These are phyloP conservation scores for Odontomachus brunneus DNA, from an alignment of 1,140 invertebrate species.

Conservation along the genomic window DNA sequence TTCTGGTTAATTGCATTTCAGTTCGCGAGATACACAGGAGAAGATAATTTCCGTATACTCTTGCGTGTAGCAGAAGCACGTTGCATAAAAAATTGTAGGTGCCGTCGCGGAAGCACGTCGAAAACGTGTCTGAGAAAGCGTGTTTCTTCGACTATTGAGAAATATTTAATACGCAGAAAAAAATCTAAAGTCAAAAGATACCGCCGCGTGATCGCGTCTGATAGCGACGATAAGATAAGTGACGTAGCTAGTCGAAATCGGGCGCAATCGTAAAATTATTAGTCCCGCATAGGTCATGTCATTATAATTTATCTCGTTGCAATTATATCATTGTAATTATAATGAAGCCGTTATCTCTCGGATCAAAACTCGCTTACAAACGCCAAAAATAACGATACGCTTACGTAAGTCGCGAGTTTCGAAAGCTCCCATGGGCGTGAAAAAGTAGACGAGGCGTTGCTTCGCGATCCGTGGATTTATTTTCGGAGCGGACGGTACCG, in stretches of 20 bases:
- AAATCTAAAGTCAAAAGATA: background rate
- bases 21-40: too few species aligned
- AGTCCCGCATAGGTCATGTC: background rate
- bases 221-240: conserved; percentile 9
- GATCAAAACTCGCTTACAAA: conserved; percentile 2
- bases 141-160: background rate
- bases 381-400: background rate
- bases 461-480: background rate
- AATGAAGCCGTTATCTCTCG: background rate
- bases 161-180: background rate
- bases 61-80: too few species aligned
- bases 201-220: too few species aligned
- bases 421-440: background rate
- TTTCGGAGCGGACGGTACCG: background rate
- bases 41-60: too few species aligned
- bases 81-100: too few species aligned
- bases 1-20: too few species aligned
- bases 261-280: conserved; percentile 1
- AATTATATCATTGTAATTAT: background rate
- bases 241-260: conserved; percentile 5
- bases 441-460: background rate
- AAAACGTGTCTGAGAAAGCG: background rate
- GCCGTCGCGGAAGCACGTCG: too few species aligned
- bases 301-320: background rate
- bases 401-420: background rate